Conservation (phyloP, 2,888 invertebrate species). For the Drosophila gaucha region DNA sequence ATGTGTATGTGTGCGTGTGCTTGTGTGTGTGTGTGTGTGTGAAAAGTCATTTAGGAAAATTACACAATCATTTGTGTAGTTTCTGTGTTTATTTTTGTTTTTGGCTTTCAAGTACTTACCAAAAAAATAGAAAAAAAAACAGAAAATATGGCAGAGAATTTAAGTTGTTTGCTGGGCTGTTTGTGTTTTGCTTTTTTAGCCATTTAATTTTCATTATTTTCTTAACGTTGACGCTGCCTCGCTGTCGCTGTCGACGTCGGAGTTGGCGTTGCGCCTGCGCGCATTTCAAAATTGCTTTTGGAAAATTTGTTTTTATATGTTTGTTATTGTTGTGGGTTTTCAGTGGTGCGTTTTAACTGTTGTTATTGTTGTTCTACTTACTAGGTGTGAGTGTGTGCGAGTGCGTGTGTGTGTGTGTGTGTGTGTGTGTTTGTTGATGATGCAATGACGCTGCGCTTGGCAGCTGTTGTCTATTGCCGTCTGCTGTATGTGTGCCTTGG, state of each 20-base stretch:
- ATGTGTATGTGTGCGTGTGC: background rate
- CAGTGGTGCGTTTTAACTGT: conserved; percentile 63
- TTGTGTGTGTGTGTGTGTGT: conserved; percentile 37
- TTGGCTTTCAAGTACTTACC: conserved; percentile 47
- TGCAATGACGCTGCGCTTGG: conserved; percentile 83
- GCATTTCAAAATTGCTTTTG: conserved; percentile 68
- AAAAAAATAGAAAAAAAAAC: conserved; percentile 26
- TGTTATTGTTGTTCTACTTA: conserved; percentile 60
- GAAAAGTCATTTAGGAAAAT: conserved; percentile 58
- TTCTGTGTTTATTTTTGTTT: conserved; percentile 48
- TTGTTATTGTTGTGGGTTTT: conserved; percentile 76
- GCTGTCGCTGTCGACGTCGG: conserved; percentile 19
- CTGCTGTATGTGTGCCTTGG: conserved; percentile 5
- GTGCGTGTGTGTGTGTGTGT: conserved; percentile 22
- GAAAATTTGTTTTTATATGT: conserved; percentile 69
- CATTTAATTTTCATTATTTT: conserved; percentile 53
- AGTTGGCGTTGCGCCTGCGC: conserved; percentile 64
- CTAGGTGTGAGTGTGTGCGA: conserved; percentile 33
- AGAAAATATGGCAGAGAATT: conserved; percentile 19
- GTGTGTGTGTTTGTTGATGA: conserved; percentile 64
- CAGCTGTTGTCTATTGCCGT: conserved; percentile 78
- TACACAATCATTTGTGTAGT: conserved; percentile 58
- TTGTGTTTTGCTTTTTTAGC: conserved; percentile 42
- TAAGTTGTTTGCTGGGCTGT: conserved; percentile 11
- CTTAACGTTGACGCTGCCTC: conserved; percentile 32